These are phyloP conservation scores for Notolepis coatsorum DNA, from an alignment of 2,797 vertebrate species.

Conservation along the genomic window DNA sequence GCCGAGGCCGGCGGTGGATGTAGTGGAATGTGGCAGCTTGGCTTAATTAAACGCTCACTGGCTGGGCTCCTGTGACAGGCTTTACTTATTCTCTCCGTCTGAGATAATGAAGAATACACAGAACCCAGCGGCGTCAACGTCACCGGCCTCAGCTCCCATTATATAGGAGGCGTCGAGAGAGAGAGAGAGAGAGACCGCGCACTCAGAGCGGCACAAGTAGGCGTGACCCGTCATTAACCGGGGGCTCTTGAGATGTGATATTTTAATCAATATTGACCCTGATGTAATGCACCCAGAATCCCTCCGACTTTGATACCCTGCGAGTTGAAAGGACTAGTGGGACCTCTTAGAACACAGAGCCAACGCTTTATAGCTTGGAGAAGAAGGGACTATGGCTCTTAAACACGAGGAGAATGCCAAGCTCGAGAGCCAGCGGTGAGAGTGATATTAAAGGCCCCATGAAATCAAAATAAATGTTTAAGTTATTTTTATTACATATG, in stretches of 20 bases:
- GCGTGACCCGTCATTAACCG: slow-evolving; percentile 22
- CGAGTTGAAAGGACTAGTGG: slow-evolving; percentile 40
- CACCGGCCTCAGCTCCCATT: slow-evolving; percentile 60
- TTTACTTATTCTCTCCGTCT: slow-evolving; percentile 76
- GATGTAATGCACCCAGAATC: slow-evolving; percentile 31
- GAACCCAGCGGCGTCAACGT: slow-evolving; percentile 58
- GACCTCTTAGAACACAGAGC: slow-evolving; percentile 40
- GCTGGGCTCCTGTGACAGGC: slow-evolving; percentile 71
- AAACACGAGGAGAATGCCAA: slow-evolving; percentile 58
- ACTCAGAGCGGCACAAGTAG: slow-evolving; percentile 32
- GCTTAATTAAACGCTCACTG: slow-evolving; percentile 80
- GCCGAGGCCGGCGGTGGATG: slow-evolving; percentile 69
- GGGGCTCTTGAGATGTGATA: slow-evolving; percentile 15
- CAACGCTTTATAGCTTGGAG: slow-evolving; percentile 44
- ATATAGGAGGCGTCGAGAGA: slow-evolving; percentile 34
- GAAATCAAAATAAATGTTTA: too few relatives aligned
- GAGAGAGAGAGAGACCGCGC: too few relatives aligned
- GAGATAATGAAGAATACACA: slow-evolving; percentile 76
- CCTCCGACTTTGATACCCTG: slow-evolving; percentile 38
- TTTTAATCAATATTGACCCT: slow-evolving; percentile 40
- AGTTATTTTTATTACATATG: too few relatives aligned
- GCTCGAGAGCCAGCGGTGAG: slow-evolving; percentile 41
- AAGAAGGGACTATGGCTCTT: slow-evolving; percentile 45
- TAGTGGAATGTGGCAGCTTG: slow-evolving; percentile 75
- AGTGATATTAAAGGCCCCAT: slow-evolving; percentile 35